A percentile compares a stretch with the other conserved stretches of the same genome.
Conservation (phyloP, 2,113 vertebrate species). For the Carlito syrichta region DNA sequence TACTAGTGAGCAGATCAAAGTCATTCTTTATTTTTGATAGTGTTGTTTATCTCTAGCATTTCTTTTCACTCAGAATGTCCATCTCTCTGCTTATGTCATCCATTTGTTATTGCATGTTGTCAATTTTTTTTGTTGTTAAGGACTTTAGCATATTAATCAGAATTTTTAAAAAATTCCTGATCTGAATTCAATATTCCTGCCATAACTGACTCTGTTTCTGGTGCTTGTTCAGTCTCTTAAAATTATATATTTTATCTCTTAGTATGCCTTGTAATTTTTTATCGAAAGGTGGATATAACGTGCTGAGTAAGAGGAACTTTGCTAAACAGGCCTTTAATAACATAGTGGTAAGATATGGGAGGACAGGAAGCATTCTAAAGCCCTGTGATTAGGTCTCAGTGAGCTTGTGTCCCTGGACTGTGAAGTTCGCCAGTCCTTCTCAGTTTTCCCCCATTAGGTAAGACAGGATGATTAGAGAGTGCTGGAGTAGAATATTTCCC, state of each 20-base stretch:
- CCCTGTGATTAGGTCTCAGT: background rate
- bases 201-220: background rate
- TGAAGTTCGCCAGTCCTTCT: background rate
- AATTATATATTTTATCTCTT: background rate
- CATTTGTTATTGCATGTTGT: background rate
- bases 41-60: background rate
- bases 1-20: background rate
- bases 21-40: background rate
- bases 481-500: background rate
- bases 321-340: background rate
- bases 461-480: background rate
- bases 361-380: background rate
- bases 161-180: background rate
- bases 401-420: background rate
- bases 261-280: background rate
- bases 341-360: background rate
- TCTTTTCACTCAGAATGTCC: background rate
- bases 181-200: background rate
- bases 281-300: background rate
- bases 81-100: background rate
- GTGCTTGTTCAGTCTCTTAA: background rate
- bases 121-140: background rate
- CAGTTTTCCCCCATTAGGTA: background rate
- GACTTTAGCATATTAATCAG: background rate
- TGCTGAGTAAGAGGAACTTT: background rate